These are phyloP conservation scores for Pocillopora damicornis DNA, from an alignment of 64 coral and sea anemone species.

Conservation along the genomic window DNA sequence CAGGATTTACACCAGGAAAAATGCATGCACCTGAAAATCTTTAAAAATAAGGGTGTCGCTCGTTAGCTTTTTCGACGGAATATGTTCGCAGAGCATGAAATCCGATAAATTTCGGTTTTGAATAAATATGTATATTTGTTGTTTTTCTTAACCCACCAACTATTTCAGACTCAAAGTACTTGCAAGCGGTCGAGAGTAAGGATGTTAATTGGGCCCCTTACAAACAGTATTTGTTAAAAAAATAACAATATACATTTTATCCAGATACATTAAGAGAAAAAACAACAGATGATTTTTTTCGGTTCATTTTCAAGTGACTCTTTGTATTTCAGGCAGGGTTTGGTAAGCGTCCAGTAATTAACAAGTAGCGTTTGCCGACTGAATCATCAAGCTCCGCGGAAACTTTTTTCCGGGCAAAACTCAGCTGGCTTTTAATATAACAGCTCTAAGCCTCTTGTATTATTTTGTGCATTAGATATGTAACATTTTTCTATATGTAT, in stretches of 20 bases:
- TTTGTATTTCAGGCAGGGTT: constrained; percentile 4
- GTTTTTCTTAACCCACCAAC: background rate
- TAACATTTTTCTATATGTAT: background rate
- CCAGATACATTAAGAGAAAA: background rate
- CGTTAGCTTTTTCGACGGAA: background rate
- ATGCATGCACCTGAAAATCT: too few relatives aligned
- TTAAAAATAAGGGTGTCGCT: background rate
- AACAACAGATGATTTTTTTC: constrained; percentile 2
- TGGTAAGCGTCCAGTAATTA: constrained; percentile 35
- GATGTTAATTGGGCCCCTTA: background rate
- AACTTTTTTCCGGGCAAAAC: background rate
- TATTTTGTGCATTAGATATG: constrained; percentile 11
- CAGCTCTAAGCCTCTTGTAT: background rate
- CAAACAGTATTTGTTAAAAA: background rate
- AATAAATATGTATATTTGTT: too few relatives aligned
- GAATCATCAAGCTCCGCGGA: background rate
- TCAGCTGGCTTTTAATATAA: constrained; percentile 13
- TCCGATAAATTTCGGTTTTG: too few relatives aligned
- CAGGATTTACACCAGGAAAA: too few relatives aligned
- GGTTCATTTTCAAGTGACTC: background rate
- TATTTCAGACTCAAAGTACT: background rate
- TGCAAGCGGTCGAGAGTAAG: background rate
- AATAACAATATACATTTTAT: background rate
- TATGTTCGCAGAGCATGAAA: background rate
- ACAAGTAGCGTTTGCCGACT: background rate